Percentiles rank a stretch among this genome's conserved stretches.
phyloP scores from a whole-genome alignment of 2,113 vertebrate species.

The Proterorhinus semilunaris region DNA sequence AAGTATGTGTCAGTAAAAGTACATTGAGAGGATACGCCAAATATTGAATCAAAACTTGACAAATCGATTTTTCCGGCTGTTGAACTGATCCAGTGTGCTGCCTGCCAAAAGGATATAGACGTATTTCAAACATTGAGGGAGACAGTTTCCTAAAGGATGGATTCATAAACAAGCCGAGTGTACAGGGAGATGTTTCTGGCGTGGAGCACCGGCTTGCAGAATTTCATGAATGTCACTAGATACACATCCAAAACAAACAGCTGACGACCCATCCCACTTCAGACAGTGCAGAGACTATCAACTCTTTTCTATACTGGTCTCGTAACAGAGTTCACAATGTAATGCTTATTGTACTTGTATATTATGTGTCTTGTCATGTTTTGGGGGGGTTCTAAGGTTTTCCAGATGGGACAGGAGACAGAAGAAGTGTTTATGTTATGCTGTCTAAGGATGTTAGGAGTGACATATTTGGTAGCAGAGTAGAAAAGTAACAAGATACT shows the following conservation, averaged over 20 bases:
- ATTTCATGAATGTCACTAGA: conserved; percentile 52
- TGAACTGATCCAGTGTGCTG: conserved; percentile 17
- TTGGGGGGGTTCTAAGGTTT: conserved; percentile 50
- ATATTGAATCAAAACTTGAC: conserved; percentile 29
- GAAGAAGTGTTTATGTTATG: conserved; percentile 46
- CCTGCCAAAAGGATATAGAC: conserved; percentile 26
- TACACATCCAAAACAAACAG: conserved; percentile 52
- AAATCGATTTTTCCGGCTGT: conserved; percentile 34
- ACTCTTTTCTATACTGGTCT: conserved; percentile 19
- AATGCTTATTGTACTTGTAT: conserved; percentile 25
- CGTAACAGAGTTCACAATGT: conserved; percentile 24
- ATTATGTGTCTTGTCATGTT: conserved; percentile 41
- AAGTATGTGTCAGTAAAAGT: conserved; percentile 3
- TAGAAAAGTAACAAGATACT: not conserved
- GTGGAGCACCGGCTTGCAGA: conserved; percentile 24
- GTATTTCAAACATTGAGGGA: conserved; percentile 33
- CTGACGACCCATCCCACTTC: conserved; percentile 39
- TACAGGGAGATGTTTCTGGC: conserved; percentile 32
- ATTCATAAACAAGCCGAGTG: conserved; percentile 57
- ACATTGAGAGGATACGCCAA: not conserved
- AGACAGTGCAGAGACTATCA: conserved; percentile 21
- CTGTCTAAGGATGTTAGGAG: conserved; percentile 55
- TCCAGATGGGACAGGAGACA: conserved; percentile 58
- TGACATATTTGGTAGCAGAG: conserved; percentile 41
- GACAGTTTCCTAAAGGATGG: conserved; percentile 30